phyloP scores from a whole-genome alignment of 1,140 invertebrate genomes.

The Macrosteles quadrilineatus region DNA sequence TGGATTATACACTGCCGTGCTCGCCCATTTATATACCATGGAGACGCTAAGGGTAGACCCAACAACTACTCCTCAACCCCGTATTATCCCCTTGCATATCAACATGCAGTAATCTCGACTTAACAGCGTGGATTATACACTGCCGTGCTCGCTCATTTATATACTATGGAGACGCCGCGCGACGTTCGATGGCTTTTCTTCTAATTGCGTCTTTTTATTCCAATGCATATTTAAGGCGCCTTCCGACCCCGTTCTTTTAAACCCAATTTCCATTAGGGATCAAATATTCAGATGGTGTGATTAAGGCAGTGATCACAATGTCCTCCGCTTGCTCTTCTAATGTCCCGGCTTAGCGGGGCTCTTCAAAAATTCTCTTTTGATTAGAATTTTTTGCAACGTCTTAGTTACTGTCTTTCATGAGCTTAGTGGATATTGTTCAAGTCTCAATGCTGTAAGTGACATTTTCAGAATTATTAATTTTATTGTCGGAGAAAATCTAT shows the following conservation, averaged over 20 bases:
- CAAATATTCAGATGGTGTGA: conserved; percentile 26
- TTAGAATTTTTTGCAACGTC: not conserved
- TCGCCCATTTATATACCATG: too few species aligned
- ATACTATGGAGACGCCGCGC: not conserved
- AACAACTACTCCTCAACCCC: not conserved
- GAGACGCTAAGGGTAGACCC: conserved; percentile 17
- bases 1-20: too few species aligned
- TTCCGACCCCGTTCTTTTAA: conserved; percentile 24
- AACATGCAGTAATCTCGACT: conserved; percentile 25
- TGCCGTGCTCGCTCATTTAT: conserved; percentile 21
- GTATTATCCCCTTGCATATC: conserved; percentile 20
- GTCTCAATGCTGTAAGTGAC: too few species aligned
- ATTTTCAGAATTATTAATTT: too few species aligned
- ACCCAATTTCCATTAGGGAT: conserved; percentile 28
- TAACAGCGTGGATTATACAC: conserved; percentile 27
- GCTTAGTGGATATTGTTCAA: too few species aligned
- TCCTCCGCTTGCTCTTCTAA: not conserved
- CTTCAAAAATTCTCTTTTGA: conserved; percentile 13
- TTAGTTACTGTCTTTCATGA: too few species aligned
- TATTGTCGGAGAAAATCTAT: too few species aligned
- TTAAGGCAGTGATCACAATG: conserved; percentile 5
- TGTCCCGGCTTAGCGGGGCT: not conserved
- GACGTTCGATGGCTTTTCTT: conserved; percentile 21
- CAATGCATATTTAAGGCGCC: conserved; percentile 24
- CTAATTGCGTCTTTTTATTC: conserved; percentile 32